Evolutionary conservation across 1,140 invertebrate genomes (phyloP), one percentile per base, ranked within the genome.

Genomic region (Cherax destructor): DNA sequence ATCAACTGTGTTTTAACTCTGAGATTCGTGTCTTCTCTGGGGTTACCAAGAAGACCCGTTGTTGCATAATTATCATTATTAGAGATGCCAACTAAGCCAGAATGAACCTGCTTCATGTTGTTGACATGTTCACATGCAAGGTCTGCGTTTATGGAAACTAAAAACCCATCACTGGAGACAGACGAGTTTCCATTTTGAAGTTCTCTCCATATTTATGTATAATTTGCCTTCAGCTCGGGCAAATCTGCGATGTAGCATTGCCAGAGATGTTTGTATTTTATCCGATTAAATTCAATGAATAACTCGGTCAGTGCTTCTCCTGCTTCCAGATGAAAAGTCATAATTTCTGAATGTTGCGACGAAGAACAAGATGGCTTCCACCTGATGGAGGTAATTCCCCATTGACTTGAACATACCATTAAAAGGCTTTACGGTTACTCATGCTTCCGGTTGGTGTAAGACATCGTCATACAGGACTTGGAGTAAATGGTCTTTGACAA

Each of bases 21-120:
- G 74, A 24, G 74, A 77, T 21, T 21, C 74, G 74, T 77, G 74
- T 24, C 74, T 18, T 77, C 3, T 77, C 74, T 10, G 92, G 91
- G 21, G 92, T 80, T 30, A 56, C 93, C 91, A 93, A 30, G 69
- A 93, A 89, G 79, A 93, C 92, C 11, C 18, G 72, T 50, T 93
- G 83, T 41, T 41, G 0, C 30, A 41, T n/a, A n/a, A 93, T 93
- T 93, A 47, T 50, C 59, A 72, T 93, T 92, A 50, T 92, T 92
- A 11, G 91, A 93, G 21, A 92, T 91, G 77, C 91, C 1, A 72
- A 74, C 3, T 6, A 86, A 24, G 18, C 72, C 47, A 77, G 24
- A 86, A 24, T 49, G 84, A 76, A 74, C n/a, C 65, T 86, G 41
- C 84, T 49, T 76, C 3, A 74, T 65, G 1, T 86, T 86, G 84